Base-by-base conservation (phyloP, 2,113 vertebrate species). In the Thomomys bottae region DNA sequence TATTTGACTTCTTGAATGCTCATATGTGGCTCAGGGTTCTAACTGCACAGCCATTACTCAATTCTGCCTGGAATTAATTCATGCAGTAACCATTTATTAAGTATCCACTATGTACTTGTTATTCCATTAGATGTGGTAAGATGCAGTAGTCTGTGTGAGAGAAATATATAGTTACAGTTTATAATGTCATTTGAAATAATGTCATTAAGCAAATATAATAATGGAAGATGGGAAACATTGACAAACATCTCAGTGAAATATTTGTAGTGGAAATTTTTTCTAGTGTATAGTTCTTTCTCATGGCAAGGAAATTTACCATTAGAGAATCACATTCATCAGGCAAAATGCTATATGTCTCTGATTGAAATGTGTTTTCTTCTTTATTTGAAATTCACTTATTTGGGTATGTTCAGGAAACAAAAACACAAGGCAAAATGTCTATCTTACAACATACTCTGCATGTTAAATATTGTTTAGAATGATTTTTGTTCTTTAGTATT, bases 311-410 rank as follows among this genome's bases (percentile, higher is more conserved):
- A 14, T 11, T 87, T 91, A 36, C 12, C n/a, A 78, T 57, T 66
- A 45, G 20, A 54, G 17, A 38, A 73, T n/a, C 73, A 17, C 20
- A 36, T 73, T 84, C 26, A 45, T 34, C 9, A 64, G 73, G 21
- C 7, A 83, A 90, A 91, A 80, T 38, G n/a, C 36, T 40, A 73
- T 42, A 30, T 54, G n/a, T 26, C 57, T 49, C 38, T 82, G 63
- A 26, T 63, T 64, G 26, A 75, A 28, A 9, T 61, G 49, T 12
- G 68, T 1, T 6, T 71, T 83, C 8, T 34, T 15, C 17, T 84
- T 73, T 14, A 54, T 68, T 70, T 40, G 68, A 91, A 94, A 61
- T 59, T 73, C 57, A 72, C 5, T 73, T 67, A 34, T 80, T 79
- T 78, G 28, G 3, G 73, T 38, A 49, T 63, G 67, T 73, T 61